phyloP scores from a whole-genome alignment of 2,797 vertebrate species.

The Acipenser transmontanus region DNA sequence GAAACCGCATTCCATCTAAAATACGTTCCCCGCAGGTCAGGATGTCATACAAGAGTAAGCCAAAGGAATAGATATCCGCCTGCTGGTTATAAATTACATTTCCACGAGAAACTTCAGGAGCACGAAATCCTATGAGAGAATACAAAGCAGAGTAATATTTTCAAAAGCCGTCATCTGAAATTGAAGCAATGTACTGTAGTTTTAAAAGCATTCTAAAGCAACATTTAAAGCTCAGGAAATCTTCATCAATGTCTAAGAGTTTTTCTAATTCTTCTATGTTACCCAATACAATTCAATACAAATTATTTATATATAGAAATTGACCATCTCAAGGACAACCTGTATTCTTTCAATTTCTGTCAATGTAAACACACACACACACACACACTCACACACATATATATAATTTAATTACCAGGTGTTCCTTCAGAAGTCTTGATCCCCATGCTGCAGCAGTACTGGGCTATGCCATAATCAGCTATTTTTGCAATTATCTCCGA shows the following conservation, averaged over 20 bases:
- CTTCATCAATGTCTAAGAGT: too few relatives aligned
- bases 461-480: conserved; percentile 91
- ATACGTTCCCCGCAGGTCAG: conserved; percentile 85
- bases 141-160: background rate
- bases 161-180: too few relatives aligned
- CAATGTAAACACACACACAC: too few relatives aligned
- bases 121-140: conserved; percentile 75
- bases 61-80: conserved; percentile 92
- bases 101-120: conserved; percentile 88
- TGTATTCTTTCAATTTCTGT: too few relatives aligned
- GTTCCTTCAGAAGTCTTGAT: conserved; percentile 94
- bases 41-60: conserved; percentile 91
- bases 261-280: too few relatives aligned
- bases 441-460: conserved; percentile 95
- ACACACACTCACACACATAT: too few relatives aligned
- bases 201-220: too few relatives aligned
- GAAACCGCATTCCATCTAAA: conserved; percentile 89
- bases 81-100: conserved; percentile 94
- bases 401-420: conserved; percentile 60
- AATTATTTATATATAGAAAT: too few relatives aligned
- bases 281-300: too few relatives aligned
- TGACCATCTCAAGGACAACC: too few relatives aligned
- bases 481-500: conserved; percentile 90
- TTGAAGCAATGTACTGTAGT: too few relatives aligned
- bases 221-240: too few relatives aligned